phyloP scores from a whole-genome alignment of 2,797 vertebrate genomes.

The Cryptoblepharus egeriae region DNA sequence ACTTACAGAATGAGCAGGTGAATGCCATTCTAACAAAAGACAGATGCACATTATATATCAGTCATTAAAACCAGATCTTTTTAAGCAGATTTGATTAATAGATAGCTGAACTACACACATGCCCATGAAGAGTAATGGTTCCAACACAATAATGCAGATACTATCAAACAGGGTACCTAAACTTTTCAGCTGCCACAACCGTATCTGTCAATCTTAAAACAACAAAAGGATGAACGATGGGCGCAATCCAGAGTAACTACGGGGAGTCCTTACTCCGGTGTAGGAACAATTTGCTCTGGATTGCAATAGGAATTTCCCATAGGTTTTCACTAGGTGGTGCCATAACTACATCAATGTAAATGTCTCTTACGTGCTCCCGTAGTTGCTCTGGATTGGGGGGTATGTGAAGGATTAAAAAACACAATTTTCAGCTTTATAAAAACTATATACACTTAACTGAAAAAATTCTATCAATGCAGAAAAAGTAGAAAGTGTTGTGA shows the following conservation, averaged over 20 bases:
- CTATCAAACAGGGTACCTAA: background rate
- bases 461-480: background rate
- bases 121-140: background rate
- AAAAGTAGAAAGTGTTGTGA: too few species aligned
- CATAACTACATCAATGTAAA: too few species aligned
- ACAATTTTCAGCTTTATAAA: background rate
- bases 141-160: background rate
- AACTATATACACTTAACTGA: background rate
- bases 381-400: too few species aligned
- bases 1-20: slow-evolving; percentile 89
- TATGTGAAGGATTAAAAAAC: background rate
- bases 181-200: too few species aligned
- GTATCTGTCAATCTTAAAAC: background rate
- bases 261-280: too few species aligned
- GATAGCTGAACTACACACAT: background rate
- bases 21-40: slow-evolving; percentile 81
- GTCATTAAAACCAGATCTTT: background rate
- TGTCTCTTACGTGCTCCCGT: too few species aligned
- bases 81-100: background rate
- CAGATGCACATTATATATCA: slow-evolving; percentile 10
- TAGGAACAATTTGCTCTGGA: too few species aligned
- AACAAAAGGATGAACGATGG: background rate
- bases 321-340: too few species aligned
- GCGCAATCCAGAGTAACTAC: too few species aligned
- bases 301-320: too few species aligned